phyloP scores from a whole-genome alignment of 2,888 invertebrate genomes.

The Hemicrepidius hirtus region DNA sequence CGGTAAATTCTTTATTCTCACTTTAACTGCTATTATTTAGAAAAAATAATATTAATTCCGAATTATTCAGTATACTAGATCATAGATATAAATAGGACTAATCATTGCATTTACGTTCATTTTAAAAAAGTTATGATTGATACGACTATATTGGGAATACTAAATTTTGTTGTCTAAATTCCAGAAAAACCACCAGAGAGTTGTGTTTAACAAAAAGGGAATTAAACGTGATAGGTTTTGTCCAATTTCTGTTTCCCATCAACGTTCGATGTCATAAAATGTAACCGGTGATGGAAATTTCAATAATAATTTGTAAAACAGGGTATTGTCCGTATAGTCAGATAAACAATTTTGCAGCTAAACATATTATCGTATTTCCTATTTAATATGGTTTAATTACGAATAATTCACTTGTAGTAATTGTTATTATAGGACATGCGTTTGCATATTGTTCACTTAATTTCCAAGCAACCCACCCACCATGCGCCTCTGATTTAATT shows the following conservation, averaged over 20 bases:
- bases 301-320: too few relatives aligned
- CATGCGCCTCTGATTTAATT: slow-evolving; percentile 12
- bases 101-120: too few relatives aligned
- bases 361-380: slow-evolving; percentile 6
- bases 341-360: slow-evolving; percentile 7
- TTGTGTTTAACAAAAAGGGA: neutral
- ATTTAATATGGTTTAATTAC: neutral
- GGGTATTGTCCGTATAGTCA: neutral
- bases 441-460: slow-evolving; percentile 25
- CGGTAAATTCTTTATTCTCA: too few relatives aligned
- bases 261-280: neutral
- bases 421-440: slow-evolving; percentile 9
- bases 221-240: slow-evolving; percentile 4
- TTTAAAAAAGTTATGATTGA: too few relatives aligned
- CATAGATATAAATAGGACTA: too few relatives aligned
- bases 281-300: neutral
- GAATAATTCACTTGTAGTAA: slow-evolving; percentile 3
- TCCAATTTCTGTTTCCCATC: neutral
- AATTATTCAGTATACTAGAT: too few relatives aligned
- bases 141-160: too few relatives aligned
- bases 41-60: too few relatives aligned
- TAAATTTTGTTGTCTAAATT: neutral
- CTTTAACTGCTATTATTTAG: too few relatives aligned
- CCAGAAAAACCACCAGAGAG: neutral
- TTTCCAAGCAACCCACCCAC: neutral